Conservation (phyloP, 2,797 vertebrate genomes). For the Melanotaenia trifasciata region DNA sequence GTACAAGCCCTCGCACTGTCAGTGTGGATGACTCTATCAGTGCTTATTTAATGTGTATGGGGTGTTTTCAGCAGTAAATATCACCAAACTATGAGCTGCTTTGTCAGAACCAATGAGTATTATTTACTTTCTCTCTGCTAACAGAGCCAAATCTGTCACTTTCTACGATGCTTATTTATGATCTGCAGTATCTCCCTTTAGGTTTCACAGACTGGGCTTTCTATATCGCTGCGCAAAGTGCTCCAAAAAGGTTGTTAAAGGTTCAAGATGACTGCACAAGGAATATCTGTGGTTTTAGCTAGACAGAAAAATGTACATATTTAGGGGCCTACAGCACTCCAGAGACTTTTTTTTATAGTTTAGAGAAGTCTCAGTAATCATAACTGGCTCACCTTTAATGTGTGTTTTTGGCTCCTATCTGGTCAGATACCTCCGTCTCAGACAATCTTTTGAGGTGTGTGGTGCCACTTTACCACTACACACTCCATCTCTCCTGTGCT, state of each 20-base stretch:
- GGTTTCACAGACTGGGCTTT: constrained; percentile 50
- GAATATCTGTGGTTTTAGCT: constrained; percentile 47
- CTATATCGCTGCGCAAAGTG: constrained; percentile 30
- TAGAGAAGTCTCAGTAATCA: constrained; percentile 35
- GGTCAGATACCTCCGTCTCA: constrained; percentile 5
- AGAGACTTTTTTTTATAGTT: constrained; percentile 33
- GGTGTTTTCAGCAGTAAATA: constrained; percentile 73
- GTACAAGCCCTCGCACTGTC: constrained; percentile 47
- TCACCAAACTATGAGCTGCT: constrained; percentile 53
- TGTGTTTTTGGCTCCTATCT: constrained; percentile 22
- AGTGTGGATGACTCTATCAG: constrained; percentile 66
- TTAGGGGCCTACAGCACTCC: constrained; percentile 19
- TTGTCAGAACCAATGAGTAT: constrained; percentile 74
- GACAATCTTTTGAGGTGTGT: background rate
- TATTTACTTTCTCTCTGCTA: constrained; percentile 69
- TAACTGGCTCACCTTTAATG: constrained; percentile 12
- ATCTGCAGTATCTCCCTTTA: constrained; percentile 58
- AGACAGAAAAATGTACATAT: constrained; percentile 34
- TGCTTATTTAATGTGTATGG: constrained; percentile 66
- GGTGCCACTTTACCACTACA: constrained; percentile 11
- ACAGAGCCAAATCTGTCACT: constrained; percentile 67
- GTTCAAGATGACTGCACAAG: constrained; percentile 60
- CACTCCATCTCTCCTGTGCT: constrained; percentile 14
- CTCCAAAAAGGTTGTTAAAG: constrained; percentile 58
- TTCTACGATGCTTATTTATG: constrained; percentile 76